Conservation (phyloP, 1,140 invertebrate species). For the Papilio xuthus region DNA sequence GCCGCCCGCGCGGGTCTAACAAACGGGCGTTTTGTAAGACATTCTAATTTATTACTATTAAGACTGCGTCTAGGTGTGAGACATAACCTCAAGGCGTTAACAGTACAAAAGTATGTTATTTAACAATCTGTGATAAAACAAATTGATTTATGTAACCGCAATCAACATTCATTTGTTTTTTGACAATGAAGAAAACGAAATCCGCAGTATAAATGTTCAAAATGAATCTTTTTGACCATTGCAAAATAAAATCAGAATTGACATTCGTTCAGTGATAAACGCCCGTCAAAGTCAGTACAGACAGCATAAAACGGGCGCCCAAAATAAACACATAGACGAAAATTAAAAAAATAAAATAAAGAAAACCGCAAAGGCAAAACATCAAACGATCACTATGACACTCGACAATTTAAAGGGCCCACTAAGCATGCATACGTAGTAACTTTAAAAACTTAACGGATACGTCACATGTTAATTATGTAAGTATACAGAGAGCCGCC, state of each 20-base stretch:
- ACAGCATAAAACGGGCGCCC: conserved; percentile 22
- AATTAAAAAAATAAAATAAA: conserved; percentile 46
- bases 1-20: conserved; percentile 54
- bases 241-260: conserved; percentile 3
- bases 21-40: conserved; percentile 45
- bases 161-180: conserved; percentile 2
- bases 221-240: not conserved
- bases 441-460: conserved; percentile 56
- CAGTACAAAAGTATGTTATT: not conserved
- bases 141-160: conserved; percentile 6
- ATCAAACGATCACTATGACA: conserved; percentile 67
- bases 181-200: not conserved
- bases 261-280: conserved; percentile 21
- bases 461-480: conserved; percentile 69
- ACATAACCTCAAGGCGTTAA: not conserved
- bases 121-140: not conserved
- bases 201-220: not conserved
- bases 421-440: conserved; percentile 55
- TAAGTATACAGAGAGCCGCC: conserved; percentile 56
- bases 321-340: conserved; percentile 41
- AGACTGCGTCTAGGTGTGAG: conserved; percentile 32
- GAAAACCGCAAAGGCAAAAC: conserved; percentile 47
- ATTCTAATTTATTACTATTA: conserved; percentile 66
- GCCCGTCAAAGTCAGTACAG: conserved; percentile 10
- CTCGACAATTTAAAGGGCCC: conserved; percentile 69